Percentiles rank a stretch among this genome's conserved stretches.
Conservation (phyloP, 2,888 invertebrate genomes). For the Blomia tropicalis region DNA sequence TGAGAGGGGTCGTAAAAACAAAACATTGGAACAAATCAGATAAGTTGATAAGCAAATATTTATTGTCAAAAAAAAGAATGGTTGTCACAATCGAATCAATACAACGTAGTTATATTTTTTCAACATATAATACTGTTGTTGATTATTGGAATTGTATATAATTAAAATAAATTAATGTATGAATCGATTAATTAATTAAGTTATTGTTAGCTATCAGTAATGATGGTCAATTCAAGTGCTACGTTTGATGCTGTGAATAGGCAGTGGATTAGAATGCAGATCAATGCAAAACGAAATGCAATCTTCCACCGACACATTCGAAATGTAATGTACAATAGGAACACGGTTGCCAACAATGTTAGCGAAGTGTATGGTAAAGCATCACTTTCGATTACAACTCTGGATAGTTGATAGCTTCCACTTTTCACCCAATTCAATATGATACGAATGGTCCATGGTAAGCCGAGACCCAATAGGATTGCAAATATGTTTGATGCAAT, state of each 20-base stretch:
- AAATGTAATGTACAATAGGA: constrained; percentile 51
- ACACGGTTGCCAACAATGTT: constrained; percentile 56
- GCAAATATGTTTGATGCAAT: constrained; percentile 23
- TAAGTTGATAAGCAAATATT: no score
- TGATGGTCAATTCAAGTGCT: constrained; percentile 7
- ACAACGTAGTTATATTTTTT: no score
- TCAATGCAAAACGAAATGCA: constrained; percentile 10
- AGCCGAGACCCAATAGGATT: constrained; percentile 19
- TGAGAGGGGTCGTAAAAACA: no score
- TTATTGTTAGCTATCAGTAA: constrained; percentile 6
- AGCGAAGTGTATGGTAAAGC: constrained; percentile 66
- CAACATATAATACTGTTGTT: no score
- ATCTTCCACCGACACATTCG: constrained; percentile 44
- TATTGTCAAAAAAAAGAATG: no score
- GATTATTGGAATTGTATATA: no score
- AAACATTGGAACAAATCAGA: no score
- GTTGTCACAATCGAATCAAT: no score
- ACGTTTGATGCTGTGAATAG: constrained; percentile 13
- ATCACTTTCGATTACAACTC: constrained; percentile 54
- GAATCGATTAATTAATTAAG: no score
- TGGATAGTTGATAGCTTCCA: constrained; percentile 4
- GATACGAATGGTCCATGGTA: constrained; percentile 19
- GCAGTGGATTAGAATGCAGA: constrained; percentile 13
- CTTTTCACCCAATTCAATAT: constrained; percentile 6
- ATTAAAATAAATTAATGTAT: no score